A percentile compares a stretch with the other conserved stretches of the same genome.
Evolutionary conservation across 2,888 invertebrate genomes (phyloP).

Genomic region (Nysson spinosus): DNA sequence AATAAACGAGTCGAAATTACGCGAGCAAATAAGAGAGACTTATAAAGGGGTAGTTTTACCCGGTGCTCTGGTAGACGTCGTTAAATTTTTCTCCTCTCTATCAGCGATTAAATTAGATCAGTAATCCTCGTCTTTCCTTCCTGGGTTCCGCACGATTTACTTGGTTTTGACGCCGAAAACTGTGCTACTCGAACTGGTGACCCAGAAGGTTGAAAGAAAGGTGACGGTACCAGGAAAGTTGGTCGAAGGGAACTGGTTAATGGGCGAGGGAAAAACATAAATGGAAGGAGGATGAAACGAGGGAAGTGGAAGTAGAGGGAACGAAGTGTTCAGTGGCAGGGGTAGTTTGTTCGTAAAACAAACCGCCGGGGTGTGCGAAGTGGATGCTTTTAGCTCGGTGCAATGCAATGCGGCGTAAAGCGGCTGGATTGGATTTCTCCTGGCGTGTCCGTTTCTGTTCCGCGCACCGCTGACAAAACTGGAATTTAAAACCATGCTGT

Average conservation of each 20-base stretch:
- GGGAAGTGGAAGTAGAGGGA: slow-evolving; percentile 9
- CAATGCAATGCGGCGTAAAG: slow-evolving; percentile 47
- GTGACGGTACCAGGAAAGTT: background rate
- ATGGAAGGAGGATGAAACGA: slow-evolving; percentile 7
- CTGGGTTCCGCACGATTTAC: background rate
- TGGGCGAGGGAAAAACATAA: slow-evolving; percentile 14
- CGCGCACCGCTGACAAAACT: slow-evolving; percentile 32
- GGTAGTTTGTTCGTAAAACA: slow-evolving; percentile 49
- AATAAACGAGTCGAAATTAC: no score
- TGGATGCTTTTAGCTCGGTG: slow-evolving; percentile 55
- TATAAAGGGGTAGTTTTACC: no score
- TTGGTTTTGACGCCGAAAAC: background rate
- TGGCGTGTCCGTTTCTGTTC: slow-evolving; percentile 31
- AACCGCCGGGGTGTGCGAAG: slow-evolving; percentile 46
- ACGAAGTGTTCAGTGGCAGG: slow-evolving; percentile 5
- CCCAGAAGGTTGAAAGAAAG: background rate
- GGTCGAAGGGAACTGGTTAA: slow-evolving; percentile 15
- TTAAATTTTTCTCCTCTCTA: no score
- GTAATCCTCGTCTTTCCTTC: no score
- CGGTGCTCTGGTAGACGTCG: no score
- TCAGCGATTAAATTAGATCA: no score
- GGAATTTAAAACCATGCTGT: slow-evolving; percentile 51
- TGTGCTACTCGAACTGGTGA: background rate
- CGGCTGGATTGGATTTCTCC: slow-evolving; percentile 54
- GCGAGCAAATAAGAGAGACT: no score